phyloP scores from a whole-genome alignment of 2,113 vertebrate genomes.

The Prietella phreatophila region DNA sequence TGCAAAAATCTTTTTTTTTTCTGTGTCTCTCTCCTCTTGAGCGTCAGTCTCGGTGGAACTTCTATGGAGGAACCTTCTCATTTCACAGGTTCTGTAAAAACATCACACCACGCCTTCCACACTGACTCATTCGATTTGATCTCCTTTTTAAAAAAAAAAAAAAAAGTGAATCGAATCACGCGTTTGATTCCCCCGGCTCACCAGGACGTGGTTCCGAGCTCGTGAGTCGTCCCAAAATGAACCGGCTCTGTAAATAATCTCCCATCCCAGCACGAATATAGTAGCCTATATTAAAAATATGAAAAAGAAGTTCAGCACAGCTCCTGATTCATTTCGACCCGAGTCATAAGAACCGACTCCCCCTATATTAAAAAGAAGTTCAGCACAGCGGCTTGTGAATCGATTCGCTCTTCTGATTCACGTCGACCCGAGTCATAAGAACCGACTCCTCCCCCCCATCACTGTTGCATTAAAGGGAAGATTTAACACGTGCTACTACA shows the following conservation, averaged over 20 bases:
- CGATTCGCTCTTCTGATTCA: neutral
- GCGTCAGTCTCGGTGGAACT: too few species aligned
- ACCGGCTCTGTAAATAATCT: neutral
- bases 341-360: neutral
- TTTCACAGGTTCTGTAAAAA: neutral
- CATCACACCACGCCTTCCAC: neutral
- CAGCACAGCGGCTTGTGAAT: neutral
- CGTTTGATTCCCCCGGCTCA: neutral
- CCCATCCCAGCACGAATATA: too few species aligned
- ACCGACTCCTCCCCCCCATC: neutral
- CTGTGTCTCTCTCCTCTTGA: too few species aligned
- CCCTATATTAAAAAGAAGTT: neutral
- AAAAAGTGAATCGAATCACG: neutral
- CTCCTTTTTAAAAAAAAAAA: too few species aligned
- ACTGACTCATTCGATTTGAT: neutral
- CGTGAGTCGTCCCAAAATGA: neutral
- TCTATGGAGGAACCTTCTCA: neutral
- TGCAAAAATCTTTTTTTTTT: neutral
- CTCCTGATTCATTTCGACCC: neutral
- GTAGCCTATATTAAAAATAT: neutral
- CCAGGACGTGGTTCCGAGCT: neutral
- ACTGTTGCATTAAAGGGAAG: neutral
- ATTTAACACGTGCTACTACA: neutral
- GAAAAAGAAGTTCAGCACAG: neutral
- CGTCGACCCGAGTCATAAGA: neutral